Base-by-base conservation (phyloP, 2,888 invertebrate genomes). In the Drosophila eohydei region DNA sequence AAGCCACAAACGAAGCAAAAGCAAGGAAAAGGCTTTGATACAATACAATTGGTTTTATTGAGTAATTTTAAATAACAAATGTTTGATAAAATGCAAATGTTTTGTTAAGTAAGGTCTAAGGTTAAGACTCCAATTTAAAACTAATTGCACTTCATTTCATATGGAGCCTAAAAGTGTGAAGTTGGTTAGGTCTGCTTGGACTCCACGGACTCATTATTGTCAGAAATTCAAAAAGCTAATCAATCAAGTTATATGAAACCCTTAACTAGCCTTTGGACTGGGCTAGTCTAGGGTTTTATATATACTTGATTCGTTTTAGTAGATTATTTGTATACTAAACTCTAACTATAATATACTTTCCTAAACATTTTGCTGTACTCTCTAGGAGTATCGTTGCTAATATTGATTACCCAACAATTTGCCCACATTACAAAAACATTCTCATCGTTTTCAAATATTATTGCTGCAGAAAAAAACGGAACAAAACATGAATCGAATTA, bases 401-500 rank as follows among this genome's bases (percentile, higher is more conserved):
- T 71, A 78, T 58, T 76, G 77, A 78, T 80, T 66, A 30, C 56
- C 71, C 59, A 80, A 77, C 77, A 80, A 71, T 80, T 77, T 66
- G 77, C 77, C 77, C 77, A 78, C 77, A 78, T 78, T 46, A 63
- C 54, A 16, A 46, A 41, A 58, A 61, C 48, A 74, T 79, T 74
- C 65, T 26, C 65, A 71, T 46, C 44, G 36, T 8, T 43, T 34
- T n/a, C 12, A 0, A n/a, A 40, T 41, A 30, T 54, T 54, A 30
- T n/a, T 11, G 50, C 57, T 46, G 40, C 12, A 0, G 3, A 26
- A 68, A 26, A 30, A 34, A 32, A 44, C 34, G 68, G 26, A 30
- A 50, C 59, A 51, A 75, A 87, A 81, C 69, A 88, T 64, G 89
- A 59, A 87, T 87, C 83, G 83, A 83, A 83, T 83, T 87, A 78